Evolutionary conservation across 2,888 invertebrate species (phyloP), one percentile per base, ranked within the genome.

Genomic region (Spicauda simplicius): DNA sequence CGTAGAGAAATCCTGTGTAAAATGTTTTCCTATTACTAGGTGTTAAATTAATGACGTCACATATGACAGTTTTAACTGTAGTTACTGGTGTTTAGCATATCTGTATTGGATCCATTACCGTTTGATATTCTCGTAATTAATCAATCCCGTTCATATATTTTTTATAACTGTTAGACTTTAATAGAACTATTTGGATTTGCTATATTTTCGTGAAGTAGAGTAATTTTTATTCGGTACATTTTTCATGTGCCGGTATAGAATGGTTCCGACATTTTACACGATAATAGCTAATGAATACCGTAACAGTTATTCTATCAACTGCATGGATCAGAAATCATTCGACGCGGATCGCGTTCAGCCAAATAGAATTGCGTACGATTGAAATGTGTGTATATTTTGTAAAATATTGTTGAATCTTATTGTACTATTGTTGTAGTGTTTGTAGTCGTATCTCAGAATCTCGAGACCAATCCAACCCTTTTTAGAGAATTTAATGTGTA

Each of bases 381-480:
- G 19, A 81, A 78, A 80, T 78, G 73, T 84, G 77, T 87, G 84
- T 87, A 87, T 90, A 90, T 91, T 90, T 89, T 91, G 88, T 91
- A 89, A 84, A 75, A 83, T 87, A 90, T 86, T 90, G 89, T 90
- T 90, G 81, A 85, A 82, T 79, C 76, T 80, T 85, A 80, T 86
- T 81, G 74, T 80, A 81, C 74, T 78, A 80, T 81, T 86, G 83
- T 87, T 86, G 84, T 88, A 88, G 85, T 78, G 72, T 82, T 81
- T 75, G 81, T 89, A 90, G 84, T 80, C 25, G 25, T 25, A 86
- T 88, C 83, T 87, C 87, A 84, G 84, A 91, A 87, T 90, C 86
- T 91, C 89, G 86, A 87, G 92, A 92, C 92, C 92, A 92, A 92
- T 84, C 81, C 84, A 85, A 88, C 81, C 83, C 84, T 85, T 89